Evolutionary conservation across 2,888 invertebrate species (phyloP).

Genomic region (Trichopoda pennipes): DNA sequence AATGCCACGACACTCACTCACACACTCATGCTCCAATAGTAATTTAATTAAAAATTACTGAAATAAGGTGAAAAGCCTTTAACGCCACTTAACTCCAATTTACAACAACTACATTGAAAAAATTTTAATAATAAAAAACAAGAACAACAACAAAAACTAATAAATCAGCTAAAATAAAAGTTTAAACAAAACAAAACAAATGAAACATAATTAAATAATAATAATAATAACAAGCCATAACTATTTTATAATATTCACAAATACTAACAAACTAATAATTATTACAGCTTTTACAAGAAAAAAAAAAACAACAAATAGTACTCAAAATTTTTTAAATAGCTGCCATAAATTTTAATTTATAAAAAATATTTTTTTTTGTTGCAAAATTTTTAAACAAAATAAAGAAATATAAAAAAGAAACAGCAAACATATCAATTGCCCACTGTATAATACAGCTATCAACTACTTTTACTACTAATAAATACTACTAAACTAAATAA

Average conservation of each 20-base stretch:
- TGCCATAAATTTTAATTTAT: constrained; percentile 5
- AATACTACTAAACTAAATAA: constrained; percentile 60
- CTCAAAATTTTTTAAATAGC: constrained; percentile 3
- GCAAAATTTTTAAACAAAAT: constrained; percentile 6
- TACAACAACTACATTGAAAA: constrained; percentile 15
- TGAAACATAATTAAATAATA: constrained; percentile 29
- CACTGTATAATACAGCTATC: constrained; percentile 31
- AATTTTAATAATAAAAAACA: constrained; percentile 12
- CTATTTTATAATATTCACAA: neutral
- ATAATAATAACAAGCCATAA: constrained; percentile 32
- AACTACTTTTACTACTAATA: constrained; percentile 33
- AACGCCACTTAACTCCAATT: constrained; percentile 44
- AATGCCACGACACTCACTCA: neutral
- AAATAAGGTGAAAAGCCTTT: constrained; percentile 7
- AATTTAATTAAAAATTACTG: neutral
- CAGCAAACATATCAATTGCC: constrained; percentile 15
- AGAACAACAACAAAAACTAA: neutral
- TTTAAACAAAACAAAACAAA: constrained; percentile 1
- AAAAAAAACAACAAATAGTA: constrained; percentile 32
- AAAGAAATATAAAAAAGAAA: neutral
- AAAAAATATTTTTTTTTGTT: neutral
- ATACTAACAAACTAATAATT: constrained; percentile 9
- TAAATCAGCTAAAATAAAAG: neutral
- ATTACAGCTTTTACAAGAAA: constrained; percentile 30
- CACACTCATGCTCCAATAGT: neutral